A percentile compares a stretch with the other conserved stretches of the same genome.
Evolutionary conservation across 2,113 vertebrate genomes (phyloP).

Genomic region (Esox niger): DNA sequence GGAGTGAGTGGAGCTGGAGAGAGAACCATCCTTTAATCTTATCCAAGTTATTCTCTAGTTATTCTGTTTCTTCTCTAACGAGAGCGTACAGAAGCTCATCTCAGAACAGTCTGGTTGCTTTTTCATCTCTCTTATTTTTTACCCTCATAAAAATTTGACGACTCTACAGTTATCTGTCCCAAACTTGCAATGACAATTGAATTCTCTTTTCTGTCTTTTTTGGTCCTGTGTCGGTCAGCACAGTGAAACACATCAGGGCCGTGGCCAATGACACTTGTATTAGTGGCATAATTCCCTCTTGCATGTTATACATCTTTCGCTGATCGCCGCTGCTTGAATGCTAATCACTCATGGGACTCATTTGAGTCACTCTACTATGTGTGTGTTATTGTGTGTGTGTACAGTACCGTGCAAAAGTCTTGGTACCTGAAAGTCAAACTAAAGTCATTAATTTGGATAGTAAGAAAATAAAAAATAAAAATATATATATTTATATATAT

Average conservation of each 20-base stretch:
- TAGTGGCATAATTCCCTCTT: constrained; percentile 44
- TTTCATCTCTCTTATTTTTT: neutral
- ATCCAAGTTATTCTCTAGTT: neutral
- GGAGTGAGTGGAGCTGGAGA: neutral
- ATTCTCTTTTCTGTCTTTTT: constrained; percentile 48
- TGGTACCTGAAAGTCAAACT: too few relatives aligned
- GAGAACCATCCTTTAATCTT: neutral
- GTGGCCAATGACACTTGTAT: constrained; percentile 58
- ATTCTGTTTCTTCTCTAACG: neutral
- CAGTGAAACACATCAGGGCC: constrained; percentile 23
- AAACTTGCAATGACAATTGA: constrained; percentile 48
- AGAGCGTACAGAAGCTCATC: neutral
- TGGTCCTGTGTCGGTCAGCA: constrained; percentile 48
- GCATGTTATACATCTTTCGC: constrained; percentile 52
- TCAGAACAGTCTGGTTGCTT: neutral
- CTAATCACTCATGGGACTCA: constrained; percentile 38
- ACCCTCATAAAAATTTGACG: constrained; percentile 5
- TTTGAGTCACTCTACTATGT: neutral
- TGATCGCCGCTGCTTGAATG: constrained; percentile 30
- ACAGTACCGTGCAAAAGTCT: too few relatives aligned
- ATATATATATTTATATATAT: too few relatives aligned
- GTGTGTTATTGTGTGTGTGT: neutral
- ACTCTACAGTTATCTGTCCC: constrained; percentile 24
- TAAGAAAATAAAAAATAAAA: too few relatives aligned
- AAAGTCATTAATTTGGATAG: too few relatives aligned